Evolutionary conservation across 2,888 invertebrate genomes (phyloP).

Genomic region (Trachelus tabidus): DNA sequence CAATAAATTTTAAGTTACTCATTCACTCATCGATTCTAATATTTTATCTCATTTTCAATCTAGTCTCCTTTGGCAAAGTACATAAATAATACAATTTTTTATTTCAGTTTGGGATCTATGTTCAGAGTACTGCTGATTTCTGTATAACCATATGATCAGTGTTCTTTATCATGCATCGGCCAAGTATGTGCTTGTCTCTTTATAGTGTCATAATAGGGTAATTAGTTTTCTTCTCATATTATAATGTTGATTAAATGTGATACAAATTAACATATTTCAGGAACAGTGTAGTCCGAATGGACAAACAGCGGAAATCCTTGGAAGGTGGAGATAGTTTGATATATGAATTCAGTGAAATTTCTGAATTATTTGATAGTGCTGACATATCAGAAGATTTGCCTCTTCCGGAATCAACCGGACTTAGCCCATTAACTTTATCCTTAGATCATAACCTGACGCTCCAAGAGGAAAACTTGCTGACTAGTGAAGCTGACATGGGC

Average conservation of each 20-base stretch:
- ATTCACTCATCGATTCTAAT: neutral
- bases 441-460: constrained; percentile 58
- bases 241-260: too few relatives aligned
- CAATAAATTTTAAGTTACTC: too few relatives aligned
- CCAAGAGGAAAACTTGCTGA: constrained; percentile 54
- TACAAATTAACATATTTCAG: neutral
- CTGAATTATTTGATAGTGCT: constrained; percentile 46
- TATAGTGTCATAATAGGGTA: too few relatives aligned
- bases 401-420: constrained; percentile 57
- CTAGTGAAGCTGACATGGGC: constrained; percentile 61
- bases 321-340: constrained; percentile 58
- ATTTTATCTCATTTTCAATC: neutral
- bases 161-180: too few relatives aligned
- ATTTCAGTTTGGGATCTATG: neutral
- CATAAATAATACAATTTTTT: neutral
- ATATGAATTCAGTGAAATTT: constrained; percentile 55
- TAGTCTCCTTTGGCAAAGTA: neutral
- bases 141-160: too few relatives aligned
- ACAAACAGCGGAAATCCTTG: constrained; percentile 50
- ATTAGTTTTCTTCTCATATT: too few relatives aligned
- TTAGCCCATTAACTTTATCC: constrained; percentile 60
- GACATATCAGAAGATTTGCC: constrained; percentile 50
- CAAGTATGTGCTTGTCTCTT: too few relatives aligned
- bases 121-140: neutral
- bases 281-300: constrained; percentile 56